Percentiles rank a stretch among this genome's conserved stretches.
phyloP scores from a whole-genome alignment of 2,888 invertebrate species.

The Megalurothrips usitatus region DNA sequence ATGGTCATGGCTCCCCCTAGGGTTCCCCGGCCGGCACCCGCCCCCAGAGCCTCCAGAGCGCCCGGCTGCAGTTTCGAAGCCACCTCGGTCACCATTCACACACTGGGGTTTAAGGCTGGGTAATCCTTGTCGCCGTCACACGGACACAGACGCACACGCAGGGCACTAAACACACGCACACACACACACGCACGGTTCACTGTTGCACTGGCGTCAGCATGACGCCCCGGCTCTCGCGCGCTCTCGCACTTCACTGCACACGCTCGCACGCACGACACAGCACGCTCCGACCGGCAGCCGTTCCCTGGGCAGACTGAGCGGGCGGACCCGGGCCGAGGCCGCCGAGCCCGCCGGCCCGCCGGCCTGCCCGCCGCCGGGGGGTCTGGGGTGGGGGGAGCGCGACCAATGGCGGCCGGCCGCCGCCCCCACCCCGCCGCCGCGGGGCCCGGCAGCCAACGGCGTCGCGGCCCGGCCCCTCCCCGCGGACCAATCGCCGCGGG shows the following conservation, averaged over 20 bases:
- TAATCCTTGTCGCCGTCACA: neutral
- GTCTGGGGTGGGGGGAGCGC: slow-evolving; percentile 27
- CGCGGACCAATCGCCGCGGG: neutral
- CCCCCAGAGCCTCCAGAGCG: slow-evolving; percentile 20
- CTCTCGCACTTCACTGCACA: neutral
- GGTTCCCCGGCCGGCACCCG: neutral
- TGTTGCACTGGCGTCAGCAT: no score
- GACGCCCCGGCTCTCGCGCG: neutral
- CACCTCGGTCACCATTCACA: slow-evolving; percentile 14
- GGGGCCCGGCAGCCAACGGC: slow-evolving; percentile 30
- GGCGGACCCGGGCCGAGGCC: neutral
- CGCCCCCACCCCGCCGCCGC: slow-evolving; percentile 27
- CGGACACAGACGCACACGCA: neutral
- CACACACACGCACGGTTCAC: no score
- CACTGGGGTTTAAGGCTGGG: neutral
- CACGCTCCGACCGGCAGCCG: slow-evolving; percentile 17
- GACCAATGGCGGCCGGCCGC: slow-evolving; percentile 29
- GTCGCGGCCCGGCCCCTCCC: slow-evolving; percentile 30
- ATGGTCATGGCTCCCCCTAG: slow-evolving; percentile 37
- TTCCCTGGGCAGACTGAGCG: neutral
- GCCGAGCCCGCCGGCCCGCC: slow-evolving; percentile 34
- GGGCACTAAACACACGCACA: no score
- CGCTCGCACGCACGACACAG: neutral
- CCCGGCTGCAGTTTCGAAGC: slow-evolving; percentile 14
- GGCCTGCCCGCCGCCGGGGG: slow-evolving; percentile 34